Evolutionary conservation across 2,797 vertebrate genomes (phyloP).

Genomic region (Pseudopleuronectes americanus): DNA sequence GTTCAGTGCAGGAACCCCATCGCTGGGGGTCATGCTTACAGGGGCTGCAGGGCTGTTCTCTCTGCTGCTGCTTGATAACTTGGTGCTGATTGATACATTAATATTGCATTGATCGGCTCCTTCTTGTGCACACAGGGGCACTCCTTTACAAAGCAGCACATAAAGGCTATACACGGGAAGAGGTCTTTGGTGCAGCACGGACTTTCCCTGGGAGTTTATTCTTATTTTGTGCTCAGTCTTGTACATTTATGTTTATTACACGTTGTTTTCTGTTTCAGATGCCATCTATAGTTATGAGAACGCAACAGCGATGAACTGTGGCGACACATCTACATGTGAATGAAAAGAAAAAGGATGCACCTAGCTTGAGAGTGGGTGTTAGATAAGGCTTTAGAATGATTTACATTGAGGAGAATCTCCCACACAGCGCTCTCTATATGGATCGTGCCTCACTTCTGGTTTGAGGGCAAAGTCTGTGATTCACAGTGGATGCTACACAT

Average conservation of each 20-base stretch:
- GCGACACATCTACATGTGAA: conserved; percentile 1
- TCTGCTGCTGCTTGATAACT: conserved; percentile 59
- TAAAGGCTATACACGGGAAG: neutral
- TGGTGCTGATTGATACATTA: conserved; percentile 77
- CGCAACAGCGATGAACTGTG: neutral
- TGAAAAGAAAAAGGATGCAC: conserved; percentile 6
- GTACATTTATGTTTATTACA: conserved; percentile 12
- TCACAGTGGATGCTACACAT: conserved; percentile 56
- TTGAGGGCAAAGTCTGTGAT: conserved; percentile 39
- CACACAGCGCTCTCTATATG: conserved; percentile 43
- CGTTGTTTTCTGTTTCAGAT: neutral
- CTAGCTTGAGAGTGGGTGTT: conserved; percentile 3
- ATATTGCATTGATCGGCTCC: conserved; percentile 70
- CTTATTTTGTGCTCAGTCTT: conserved; percentile 2
- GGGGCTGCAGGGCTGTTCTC: conserved; percentile 41
- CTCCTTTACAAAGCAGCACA: conserved; percentile 24
- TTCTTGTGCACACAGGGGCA: conserved; percentile 15
- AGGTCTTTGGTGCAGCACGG: conserved; percentile 3
- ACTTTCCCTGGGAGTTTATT: conserved; percentile 4
- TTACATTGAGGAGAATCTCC: conserved; percentile 35
- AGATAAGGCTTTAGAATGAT: conserved; percentile 23
- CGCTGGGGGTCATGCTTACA: conserved; percentile 55
- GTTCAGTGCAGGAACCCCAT: conserved; percentile 53
- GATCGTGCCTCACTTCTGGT: conserved; percentile 48
- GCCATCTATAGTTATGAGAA: neutral